Conservation (phyloP, 2,113 vertebrate genomes). For the Equus przewalskii region DNA sequence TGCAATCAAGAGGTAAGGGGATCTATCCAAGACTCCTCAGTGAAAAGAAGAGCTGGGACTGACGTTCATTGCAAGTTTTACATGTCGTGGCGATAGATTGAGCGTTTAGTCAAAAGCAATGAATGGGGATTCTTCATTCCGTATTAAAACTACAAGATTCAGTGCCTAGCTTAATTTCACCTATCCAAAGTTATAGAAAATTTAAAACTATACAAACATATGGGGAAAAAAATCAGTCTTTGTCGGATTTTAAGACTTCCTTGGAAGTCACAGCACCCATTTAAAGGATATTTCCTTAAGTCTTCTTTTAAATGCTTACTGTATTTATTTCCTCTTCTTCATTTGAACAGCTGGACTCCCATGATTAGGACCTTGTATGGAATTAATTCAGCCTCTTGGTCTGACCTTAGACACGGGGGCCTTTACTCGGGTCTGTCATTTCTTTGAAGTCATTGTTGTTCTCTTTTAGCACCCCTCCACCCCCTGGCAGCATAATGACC, state of each 20-base stretch:
- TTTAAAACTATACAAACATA: neutral
- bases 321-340: neutral
- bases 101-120: neutral
- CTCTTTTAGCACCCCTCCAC: neutral
- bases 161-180: neutral
- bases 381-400: slow-evolving; percentile 1
- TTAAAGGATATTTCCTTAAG: neutral
- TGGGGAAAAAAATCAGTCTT: neutral
- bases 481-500: neutral
- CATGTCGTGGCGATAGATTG: neutral
- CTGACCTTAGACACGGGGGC: neutral
- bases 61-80: neutral
- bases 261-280: neutral
- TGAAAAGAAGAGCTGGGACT: neutral
- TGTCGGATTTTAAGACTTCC: slow-evolving; percentile 4
- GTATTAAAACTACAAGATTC: neutral
- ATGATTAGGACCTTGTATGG: neutral
- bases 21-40: neutral
- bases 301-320: neutral
- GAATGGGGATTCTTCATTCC: neutral
- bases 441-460: neutral
- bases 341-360: neutral
- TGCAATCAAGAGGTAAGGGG: neutral
- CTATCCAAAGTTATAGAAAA: neutral
- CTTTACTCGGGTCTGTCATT: neutral